Conservation (phyloP, 2,797 vertebrate genomes). For the Bryconaethiops microstoma region DNA sequence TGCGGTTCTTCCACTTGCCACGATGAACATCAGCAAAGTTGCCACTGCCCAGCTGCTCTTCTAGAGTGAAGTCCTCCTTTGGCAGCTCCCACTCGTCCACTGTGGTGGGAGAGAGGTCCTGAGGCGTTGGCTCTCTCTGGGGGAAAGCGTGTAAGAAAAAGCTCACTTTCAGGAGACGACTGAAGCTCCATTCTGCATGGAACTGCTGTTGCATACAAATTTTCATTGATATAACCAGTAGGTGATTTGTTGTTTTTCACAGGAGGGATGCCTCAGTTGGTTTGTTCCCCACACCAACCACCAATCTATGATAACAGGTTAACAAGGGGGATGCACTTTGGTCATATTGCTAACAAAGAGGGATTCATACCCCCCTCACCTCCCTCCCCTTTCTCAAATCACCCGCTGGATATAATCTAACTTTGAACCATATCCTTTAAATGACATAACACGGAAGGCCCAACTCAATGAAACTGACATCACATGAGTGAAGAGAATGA, state of each 20-base stretch:
- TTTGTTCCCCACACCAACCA: too few species aligned
- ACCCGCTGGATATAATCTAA: too few species aligned
- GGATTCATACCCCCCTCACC: too few species aligned
- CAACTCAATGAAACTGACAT: neutral
- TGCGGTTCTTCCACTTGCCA: constrained; percentile 80
- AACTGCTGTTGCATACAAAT: neutral
- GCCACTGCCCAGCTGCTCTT: constrained; percentile 76
- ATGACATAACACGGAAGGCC: neutral
- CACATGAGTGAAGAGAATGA: constrained; percentile 18
- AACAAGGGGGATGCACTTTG: too few species aligned
- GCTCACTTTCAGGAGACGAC: neutral
- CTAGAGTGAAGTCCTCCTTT: constrained; percentile 78
- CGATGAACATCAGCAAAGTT: constrained; percentile 81
- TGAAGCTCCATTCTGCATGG: neutral
- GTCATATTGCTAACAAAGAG: too few species aligned
- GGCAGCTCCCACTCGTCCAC: constrained; percentile 84
- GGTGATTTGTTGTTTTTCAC: too few species aligned
- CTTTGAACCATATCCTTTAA: neutral
- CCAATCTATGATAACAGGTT: too few species aligned
- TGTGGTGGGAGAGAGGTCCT: constrained; percentile 68
- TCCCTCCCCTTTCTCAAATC: too few species aligned
- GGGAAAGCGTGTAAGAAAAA: constrained; percentile 3
- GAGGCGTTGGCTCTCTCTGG: constrained; percentile 70
- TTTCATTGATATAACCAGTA: too few species aligned
- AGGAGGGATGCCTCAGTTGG: too few species aligned